These are phyloP conservation scores for Smittia aterrima DNA, from an alignment of 2,888 invertebrate species.

Conservation along the genomic window DNA sequence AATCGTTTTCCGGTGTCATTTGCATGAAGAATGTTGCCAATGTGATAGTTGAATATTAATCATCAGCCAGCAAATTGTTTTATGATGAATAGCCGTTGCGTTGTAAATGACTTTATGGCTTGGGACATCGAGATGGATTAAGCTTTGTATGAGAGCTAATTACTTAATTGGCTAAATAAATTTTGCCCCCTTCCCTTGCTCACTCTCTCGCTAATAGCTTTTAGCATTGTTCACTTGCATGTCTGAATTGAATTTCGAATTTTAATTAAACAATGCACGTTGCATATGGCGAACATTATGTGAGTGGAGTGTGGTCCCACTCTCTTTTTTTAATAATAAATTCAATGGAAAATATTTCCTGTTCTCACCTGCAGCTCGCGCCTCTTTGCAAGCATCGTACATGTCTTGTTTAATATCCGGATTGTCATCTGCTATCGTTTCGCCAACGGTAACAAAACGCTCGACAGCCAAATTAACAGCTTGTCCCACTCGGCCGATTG, in stretches of 20 bases:
- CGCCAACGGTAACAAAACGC: conserved; percentile 96
- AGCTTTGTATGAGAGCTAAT: too few relatives aligned
- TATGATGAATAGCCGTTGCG: background rate
- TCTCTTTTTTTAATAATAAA: background rate
- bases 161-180: background rate
- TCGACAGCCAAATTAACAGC: conserved; percentile 96
- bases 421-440: conserved; percentile 98
- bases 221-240: background rate
- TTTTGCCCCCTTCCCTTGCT: background rate
- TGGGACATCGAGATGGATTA: background rate
- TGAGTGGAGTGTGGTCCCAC: background rate
- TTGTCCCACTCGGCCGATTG: conserved; percentile 89
- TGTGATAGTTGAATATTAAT: too few relatives aligned
- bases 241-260: background rate
- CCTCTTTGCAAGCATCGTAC: conserved; percentile 98
- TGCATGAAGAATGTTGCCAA: too few relatives aligned
- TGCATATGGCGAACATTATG: background rate
- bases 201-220: background rate
- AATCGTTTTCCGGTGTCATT: too few relatives aligned
- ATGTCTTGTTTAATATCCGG: conserved; percentile 95
- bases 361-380: conserved; percentile 82
- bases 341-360: background rate
- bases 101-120: background rate
- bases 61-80: background rate
- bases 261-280: background rate